Evolutionary conservation across 2,888 invertebrate species (phyloP), one percentile per base, ranked within the genome.

Genomic region (Allacma fusca): DNA sequence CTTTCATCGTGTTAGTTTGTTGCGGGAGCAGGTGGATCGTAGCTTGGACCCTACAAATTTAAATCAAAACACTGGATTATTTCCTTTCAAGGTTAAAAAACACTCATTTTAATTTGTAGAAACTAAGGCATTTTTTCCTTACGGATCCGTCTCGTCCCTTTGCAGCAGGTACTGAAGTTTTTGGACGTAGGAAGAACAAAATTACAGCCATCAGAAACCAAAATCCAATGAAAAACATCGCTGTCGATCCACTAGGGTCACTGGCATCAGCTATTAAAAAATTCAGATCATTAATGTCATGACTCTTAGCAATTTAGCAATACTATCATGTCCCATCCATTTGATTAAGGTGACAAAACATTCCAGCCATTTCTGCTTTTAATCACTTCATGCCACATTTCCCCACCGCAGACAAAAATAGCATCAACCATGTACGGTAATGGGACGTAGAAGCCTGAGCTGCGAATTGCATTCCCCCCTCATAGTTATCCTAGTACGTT

Each of bases 131-230:
- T 9, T 19, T 16, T 12, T 50, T 50, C 19, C 59, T 23, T 78
- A 77, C 75, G 68, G 44, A 28, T 86, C 86, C 86, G 84, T 88
- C 88, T 70, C 86, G 85, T 77, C 85, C 85, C 75, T 86, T 86
- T 75, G 85, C 85, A 68, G 84, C 85, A 62, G 84, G 82, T 79
- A 87, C 86, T 34, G 87, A 85, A 64, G 87, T 87, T 72, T 85
- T 85, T 29, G 89, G 89, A 78, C 89, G 86, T 77, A 89, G 83
- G 76, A 89, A 85, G 83, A 87, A 89, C 64, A 90, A 85, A n/a
- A 88, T 87, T 65, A 89, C 85, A 28, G 89, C 89, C 79, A 89
- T 85, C 44, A 88, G 86, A 29, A 89, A 83, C 89, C 89, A 89
- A 12, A 88, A 87, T 76, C 89, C 84, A 85, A 88, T 86, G 85